phyloP scores from a whole-genome alignment of 2,797 vertebrate genomes.

The Tympanoctomys barrerae region DNA sequence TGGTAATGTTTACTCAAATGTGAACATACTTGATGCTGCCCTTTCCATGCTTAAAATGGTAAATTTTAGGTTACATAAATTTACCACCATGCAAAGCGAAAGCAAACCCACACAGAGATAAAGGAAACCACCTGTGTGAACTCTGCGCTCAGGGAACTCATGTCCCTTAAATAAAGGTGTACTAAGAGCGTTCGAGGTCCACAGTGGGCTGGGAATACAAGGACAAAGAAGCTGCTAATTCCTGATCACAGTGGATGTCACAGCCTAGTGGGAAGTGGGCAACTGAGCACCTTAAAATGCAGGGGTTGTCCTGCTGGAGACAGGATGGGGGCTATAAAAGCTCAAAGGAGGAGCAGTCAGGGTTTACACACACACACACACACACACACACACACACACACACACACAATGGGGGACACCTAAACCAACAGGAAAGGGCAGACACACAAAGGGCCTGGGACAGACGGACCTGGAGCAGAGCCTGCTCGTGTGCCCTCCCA shows the following conservation, averaged over 20 bases:
- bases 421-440: neutral
- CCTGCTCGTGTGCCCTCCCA: neutral
- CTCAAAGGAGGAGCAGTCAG: neutral
- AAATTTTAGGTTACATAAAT: neutral
- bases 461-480: accelerated
- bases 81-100: neutral
- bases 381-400: neutral
- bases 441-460: neutral
- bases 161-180: neutral
- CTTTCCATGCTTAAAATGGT: neutral
- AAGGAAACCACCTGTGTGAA: neutral
- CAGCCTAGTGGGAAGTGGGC: neutral
- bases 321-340: neutral
- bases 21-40: neutral
- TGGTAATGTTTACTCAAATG: neutral
- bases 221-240: neutral
- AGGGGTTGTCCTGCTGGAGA: neutral
- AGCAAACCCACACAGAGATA: neutral
- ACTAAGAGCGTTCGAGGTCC: neutral
- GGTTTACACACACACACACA: neutral
- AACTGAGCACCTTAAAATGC: neutral
- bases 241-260: neutral
- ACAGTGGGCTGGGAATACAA: neutral
- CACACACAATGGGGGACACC: neutral
- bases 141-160: neutral